Conservation (phyloP, 2,888 invertebrate species). For the Andrena marginata region DNA sequence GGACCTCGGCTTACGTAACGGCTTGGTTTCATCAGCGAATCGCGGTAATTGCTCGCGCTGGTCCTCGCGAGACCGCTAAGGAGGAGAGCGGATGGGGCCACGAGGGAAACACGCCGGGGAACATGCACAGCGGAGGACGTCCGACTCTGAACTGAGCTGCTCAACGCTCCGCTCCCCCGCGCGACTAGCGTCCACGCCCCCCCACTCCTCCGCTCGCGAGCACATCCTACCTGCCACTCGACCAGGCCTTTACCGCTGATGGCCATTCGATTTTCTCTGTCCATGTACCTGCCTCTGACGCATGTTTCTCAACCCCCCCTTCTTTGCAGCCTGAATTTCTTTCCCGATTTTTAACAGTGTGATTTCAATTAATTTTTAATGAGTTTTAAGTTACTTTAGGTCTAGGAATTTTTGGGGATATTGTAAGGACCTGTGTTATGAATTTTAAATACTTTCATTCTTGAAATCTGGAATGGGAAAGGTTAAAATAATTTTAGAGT, state of each 20-base stretch:
- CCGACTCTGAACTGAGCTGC: slow-evolving; percentile 74
- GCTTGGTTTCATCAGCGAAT: background rate
- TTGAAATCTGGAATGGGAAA: too few relatives aligned
- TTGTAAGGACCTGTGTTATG: too few relatives aligned
- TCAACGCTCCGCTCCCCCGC: slow-evolving; percentile 42
- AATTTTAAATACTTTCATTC: too few relatives aligned
- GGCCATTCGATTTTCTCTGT: slow-evolving; percentile 7
- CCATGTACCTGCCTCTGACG: background rate
- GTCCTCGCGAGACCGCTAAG: slow-evolving; percentile 7
- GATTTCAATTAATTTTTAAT: too few relatives aligned
- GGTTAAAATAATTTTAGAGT: too few relatives aligned
- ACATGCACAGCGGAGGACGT: slow-evolving; percentile 69
- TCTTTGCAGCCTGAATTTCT: too few relatives aligned
- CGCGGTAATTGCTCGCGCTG: background rate
- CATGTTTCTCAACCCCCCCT: background rate
- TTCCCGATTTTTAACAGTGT: too few relatives aligned
- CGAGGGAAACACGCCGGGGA: background rate
- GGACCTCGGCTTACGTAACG: slow-evolving; percentile 13
- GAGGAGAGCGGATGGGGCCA: background rate
- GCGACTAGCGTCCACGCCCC: slow-evolving; percentile 44
- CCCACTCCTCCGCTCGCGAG: slow-evolving; percentile 44
- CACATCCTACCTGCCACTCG: slow-evolving; percentile 58
- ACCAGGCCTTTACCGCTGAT: slow-evolving; percentile 34
- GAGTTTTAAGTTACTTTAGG: too few relatives aligned
- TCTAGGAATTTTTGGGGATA: too few relatives aligned